Evolutionary conservation across 2,113 vertebrate species (phyloP), one percentile per base, ranked within the genome.

Genomic region (Heteronetta atricapilla): DNA sequence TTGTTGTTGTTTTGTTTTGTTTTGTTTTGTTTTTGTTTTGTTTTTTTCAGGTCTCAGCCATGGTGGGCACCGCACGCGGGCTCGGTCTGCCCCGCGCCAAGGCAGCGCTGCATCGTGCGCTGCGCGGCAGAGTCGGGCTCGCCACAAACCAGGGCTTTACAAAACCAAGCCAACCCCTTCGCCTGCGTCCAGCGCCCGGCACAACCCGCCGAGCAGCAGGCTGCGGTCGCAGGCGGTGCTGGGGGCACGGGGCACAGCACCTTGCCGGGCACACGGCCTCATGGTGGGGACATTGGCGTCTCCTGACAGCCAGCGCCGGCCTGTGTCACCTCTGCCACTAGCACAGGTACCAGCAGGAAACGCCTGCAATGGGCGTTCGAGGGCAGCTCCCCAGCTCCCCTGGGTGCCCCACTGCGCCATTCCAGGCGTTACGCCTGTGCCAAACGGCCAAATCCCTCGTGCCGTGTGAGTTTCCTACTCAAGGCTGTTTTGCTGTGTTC

Each of bases 21-120:
- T n/a, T n/a, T n/a, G n/a, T n/a, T n/a, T n/a, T n/a, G n/a, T n/a
- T n/a, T n/a, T n/a, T n/a, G n/a, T n/a, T n/a, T n/a, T n/a, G n/a
- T n/a, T n/a, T n/a, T n/a, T n/a, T n/a, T n/a, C n/a, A n/a, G 67
- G 48, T 66, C 78, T 21, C 9, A 3, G n/a, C 50, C 1, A 0
- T 0, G 1, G 25, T 3, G 48, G 28, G 42, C 48, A 21, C 10
- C 0, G 0, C 1, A 8, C 20, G 8, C 11, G 66, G 48, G 38
- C 20, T 28, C 0, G 0, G 17, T 3, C 20, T 38, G 42, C n/a
- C 62, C 70, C 59, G 28, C 1, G 16, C 52, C 19, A 2, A 34
- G 15, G 17, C n/a, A 29, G 7, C 6, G 22, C 50, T 18, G 5
- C 2, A 2, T 6, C 4, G 7, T 17, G 5, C 2, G 0, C 8